phyloP scores from a whole-genome alignment of 2,888 invertebrate species.

The Apotomis turbidana region DNA sequence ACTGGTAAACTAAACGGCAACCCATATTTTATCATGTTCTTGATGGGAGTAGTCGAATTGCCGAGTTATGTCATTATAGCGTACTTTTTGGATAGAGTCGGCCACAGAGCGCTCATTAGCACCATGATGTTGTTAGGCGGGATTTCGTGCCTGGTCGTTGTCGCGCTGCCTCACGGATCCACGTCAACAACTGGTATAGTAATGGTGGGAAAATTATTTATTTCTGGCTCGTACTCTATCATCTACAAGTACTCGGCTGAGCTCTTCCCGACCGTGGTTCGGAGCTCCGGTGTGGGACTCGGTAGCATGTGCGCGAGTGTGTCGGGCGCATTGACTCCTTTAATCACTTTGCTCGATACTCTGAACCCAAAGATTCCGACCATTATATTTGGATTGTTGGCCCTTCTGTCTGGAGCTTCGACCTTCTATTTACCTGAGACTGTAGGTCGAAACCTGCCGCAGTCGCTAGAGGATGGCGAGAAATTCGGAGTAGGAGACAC shows the following conservation, averaged over 20 bases:
- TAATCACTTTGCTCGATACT: constrained; percentile 90
- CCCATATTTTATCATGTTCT: constrained; percentile 90
- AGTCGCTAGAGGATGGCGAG: constrained; percentile 93
- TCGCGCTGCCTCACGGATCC: constrained; percentile 87
- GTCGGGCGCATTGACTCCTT: constrained; percentile 91
- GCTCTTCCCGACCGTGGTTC: constrained; percentile 92
- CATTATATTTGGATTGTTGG: constrained; percentile 89
- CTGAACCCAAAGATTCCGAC: constrained; percentile 91
- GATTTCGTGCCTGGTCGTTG: constrained; percentile 89
- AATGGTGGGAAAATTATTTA: constrained; percentile 91
- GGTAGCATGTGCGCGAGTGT: constrained; percentile 94
- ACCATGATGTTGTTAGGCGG: constrained; percentile 92
- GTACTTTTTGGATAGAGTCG: constrained; percentile 89
- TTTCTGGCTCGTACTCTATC: constrained; percentile 93
- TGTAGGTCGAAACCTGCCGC: constrained; percentile 90
- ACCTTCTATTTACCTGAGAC: constrained; percentile 92
- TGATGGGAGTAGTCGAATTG: constrained; percentile 91
- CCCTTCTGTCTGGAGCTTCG: constrained; percentile 89
- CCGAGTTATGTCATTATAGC: constrained; percentile 91
- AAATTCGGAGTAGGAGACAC: constrained; percentile 92
- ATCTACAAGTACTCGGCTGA: constrained; percentile 95
- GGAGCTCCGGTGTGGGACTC: constrained; percentile 92
- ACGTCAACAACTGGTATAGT: constrained; percentile 85
- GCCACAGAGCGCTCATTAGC: constrained; percentile 90
- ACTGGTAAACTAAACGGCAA: constrained; percentile 91